phyloP scores from a whole-genome alignment of 1,140 invertebrate species.

The Drosophila burlai region DNA sequence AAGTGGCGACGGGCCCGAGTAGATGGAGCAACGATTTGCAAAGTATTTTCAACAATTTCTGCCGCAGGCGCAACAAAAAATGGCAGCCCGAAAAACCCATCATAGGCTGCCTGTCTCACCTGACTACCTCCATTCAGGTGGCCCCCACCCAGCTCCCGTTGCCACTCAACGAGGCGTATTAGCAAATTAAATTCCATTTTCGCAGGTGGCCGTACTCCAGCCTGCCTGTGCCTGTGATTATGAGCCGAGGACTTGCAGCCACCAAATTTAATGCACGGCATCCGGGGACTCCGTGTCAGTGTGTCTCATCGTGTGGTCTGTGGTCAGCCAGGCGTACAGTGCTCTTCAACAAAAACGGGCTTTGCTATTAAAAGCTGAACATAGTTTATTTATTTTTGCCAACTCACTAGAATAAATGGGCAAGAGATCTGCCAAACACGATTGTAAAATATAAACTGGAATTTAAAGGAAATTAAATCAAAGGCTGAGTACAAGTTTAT shows the following conservation, averaged over 20 bases:
- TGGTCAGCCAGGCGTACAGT: constrained; percentile 43
- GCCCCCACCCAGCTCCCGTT: neutral
- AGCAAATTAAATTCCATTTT: constrained; percentile 78
- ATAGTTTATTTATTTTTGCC: constrained; percentile 26
- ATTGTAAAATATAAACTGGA: neutral
- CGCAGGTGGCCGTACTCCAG: constrained; percentile 42
- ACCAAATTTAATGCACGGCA: constrained; percentile 55
- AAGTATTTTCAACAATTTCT: constrained; percentile 73
- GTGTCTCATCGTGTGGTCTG: constrained; percentile 13
- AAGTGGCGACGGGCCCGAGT: neutral
- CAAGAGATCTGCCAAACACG: neutral
- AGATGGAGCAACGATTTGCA: constrained; percentile 45
- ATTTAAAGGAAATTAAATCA: neutral
- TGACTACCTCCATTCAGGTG: constrained; percentile 22
- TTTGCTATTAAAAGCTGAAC: constrained; percentile 30
- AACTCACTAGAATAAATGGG: constrained; percentile 55
- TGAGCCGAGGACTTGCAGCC: constrained; percentile 53
- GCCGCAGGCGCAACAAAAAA: constrained; percentile 64
- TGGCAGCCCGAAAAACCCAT: constrained; percentile 40
- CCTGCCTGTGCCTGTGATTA: constrained; percentile 54
- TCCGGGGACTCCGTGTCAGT: neutral
- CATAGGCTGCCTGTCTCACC: constrained; percentile 44
- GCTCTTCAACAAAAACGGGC: constrained; percentile 1
- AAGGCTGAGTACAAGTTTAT: neutral
- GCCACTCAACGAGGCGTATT: constrained; percentile 42